Conservation (phyloP, 2,888 invertebrate genomes). For the Oasisia sp. region DNA sequence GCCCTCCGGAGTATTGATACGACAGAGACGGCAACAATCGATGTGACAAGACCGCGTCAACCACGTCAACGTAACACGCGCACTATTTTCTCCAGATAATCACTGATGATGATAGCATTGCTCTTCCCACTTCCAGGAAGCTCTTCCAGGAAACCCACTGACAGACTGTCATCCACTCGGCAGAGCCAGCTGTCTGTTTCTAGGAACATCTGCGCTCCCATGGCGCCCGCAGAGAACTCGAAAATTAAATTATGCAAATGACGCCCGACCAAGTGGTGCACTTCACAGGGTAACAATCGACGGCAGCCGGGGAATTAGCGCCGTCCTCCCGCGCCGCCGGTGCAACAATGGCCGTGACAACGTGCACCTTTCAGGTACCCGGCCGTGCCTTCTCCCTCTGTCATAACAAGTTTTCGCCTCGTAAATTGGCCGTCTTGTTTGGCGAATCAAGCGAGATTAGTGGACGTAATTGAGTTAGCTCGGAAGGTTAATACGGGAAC, state of each 20-base stretch:
- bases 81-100: background rate
- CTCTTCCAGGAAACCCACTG: background rate
- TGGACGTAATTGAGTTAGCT: background rate
- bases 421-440: background rate
- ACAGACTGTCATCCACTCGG: conserved; percentile 9
- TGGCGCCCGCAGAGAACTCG: background rate
- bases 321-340: background rate
- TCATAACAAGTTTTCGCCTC: conserved; percentile 17
- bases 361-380: background rate
- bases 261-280: background rate
- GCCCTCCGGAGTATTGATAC: background rate
- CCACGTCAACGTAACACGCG: background rate
- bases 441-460: background rate
- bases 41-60: background rate
- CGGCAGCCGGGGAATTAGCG: background rate
- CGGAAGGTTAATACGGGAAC: background rate
- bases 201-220: background rate
- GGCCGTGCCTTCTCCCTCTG: background rate
- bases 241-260: conserved; percentile 17
- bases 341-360: background rate
- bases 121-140: conserved; percentile 13
- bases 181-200: background rate
- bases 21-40: background rate
- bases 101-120: background rate
- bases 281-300: conserved; percentile 11